Evolutionary conservation across 2,113 vertebrate species (phyloP).

Genomic region (Phoxinus phoxinus): DNA sequence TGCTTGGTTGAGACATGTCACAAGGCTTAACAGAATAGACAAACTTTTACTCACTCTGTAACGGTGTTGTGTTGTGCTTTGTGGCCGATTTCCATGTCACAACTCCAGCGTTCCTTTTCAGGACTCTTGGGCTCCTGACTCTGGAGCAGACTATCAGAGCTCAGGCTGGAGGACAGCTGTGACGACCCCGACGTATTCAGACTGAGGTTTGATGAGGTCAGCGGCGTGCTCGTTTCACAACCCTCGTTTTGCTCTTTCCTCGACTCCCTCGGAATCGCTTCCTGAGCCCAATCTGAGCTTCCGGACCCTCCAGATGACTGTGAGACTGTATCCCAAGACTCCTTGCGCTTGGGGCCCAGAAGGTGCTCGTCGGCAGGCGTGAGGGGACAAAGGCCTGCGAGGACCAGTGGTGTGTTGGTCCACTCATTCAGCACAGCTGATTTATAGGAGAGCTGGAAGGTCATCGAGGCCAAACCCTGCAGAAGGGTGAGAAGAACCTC

Average conservation of each 20-base stretch:
- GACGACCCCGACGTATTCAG: slow-evolving; percentile 88
- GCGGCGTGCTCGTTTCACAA: slow-evolving; percentile 65
- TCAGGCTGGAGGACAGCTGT: slow-evolving; percentile 91
- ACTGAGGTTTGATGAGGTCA: slow-evolving; percentile 84
- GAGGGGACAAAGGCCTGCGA: slow-evolving; percentile 85
- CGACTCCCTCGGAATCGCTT: slow-evolving; percentile 47
- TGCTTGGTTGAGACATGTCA: too few relatives aligned
- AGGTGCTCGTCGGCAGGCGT: slow-evolving; percentile 70
- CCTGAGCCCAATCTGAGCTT: slow-evolving; percentile 78
- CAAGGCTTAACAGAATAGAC: background rate
- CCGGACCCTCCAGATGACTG: slow-evolving; percentile 83
- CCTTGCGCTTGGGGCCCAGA: slow-evolving; percentile 66
- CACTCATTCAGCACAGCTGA: slow-evolving; percentile 92
- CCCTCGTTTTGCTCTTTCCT: slow-evolving; percentile 55
- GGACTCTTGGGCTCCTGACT: slow-evolving; percentile 76
- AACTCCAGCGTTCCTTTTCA: slow-evolving; percentile 78
- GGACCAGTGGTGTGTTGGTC: slow-evolving; percentile 89
- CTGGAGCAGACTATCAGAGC: slow-evolving; percentile 83
- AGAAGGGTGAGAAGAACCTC: slow-evolving; percentile 94
- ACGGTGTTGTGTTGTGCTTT: slow-evolving; percentile 66
- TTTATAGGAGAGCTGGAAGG: slow-evolving; percentile 93
- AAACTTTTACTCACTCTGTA: slow-evolving; percentile 80
- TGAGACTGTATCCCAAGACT: slow-evolving; percentile 85
- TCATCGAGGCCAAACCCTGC: slow-evolving; percentile 88
- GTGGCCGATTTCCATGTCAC: slow-evolving; percentile 71